Evolutionary conservation across 2,888 invertebrate species (phyloP), one percentile per base, ranked within the genome.

Genomic region (Trachelus tabidus): DNA sequence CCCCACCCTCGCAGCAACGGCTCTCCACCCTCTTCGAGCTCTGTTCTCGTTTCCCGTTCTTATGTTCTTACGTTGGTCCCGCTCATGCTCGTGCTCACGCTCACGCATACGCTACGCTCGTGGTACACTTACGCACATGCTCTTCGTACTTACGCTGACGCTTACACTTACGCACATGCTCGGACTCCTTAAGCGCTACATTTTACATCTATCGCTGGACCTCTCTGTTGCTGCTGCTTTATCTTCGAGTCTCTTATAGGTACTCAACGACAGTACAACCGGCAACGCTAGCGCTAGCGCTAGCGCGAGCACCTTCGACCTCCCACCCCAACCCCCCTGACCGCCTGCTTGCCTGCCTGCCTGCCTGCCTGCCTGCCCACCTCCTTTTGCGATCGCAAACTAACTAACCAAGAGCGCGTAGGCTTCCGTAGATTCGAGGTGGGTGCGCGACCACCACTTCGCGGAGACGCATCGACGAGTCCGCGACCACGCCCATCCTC

Each of bases 401-500:
- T 81, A 76, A 83, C 82, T 83, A 81, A 85, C 81, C 81, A 33
- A 30, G 81, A 82, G 83, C 40, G 83, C 40, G 40, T 40, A 40
- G 40, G 40, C 40, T 82, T 81, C 83, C 80, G 85, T 83, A 87
- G 86, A 86, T 87, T 84, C 87, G 87, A 88, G 87, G 87, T 89
- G 85, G 87, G 86, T 85, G 87, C 87, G 85, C 86, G 84, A 83
- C 85, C 83, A 86, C 85, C 81, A 80, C 81, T 85, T 81, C 81
- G 79, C 78, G 79, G 74, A 73, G 79, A 83, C 84, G 83, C 83
- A 84, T 83, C 83, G 81, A 86, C 83, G 85, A 74, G 84, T 81
- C 78, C 76, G 86, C 68, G 83, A 87, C 89, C 89, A 89, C 89
- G 88, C 90, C 90, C 87, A 88, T 87, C 83, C 76, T 77, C 76